Conservation (phyloP, 1,140 invertebrate species). For the Drosophila sucinea region DNA sequence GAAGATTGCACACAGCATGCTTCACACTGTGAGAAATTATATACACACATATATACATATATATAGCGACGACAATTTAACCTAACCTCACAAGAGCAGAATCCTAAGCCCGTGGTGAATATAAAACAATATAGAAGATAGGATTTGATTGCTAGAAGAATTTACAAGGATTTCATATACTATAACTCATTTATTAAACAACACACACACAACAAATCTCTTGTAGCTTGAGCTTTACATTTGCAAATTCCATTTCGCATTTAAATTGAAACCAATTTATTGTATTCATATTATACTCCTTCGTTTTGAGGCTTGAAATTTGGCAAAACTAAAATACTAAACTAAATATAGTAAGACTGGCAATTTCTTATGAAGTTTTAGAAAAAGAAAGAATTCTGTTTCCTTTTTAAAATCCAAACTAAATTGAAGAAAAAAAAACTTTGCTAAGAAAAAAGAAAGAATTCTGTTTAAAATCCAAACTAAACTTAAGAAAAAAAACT, state of each 20-base stretch:
- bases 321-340: no score
- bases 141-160: conserved; percentile 5
- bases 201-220: neutral
- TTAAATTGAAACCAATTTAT: neutral
- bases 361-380: no score
- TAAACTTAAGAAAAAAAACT: no score
- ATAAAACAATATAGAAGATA: neutral
- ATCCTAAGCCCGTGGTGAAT: neutral
- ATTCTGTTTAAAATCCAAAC: no score
- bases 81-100: neutral
- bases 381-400: no score
- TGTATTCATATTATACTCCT: no score
- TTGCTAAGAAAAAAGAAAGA: no score
- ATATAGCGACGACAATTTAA: conserved; percentile 16
- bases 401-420: no score
- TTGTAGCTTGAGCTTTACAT: neutral
- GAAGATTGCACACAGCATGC: conserved; percentile 39
- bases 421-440: no score
- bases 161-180: neutral
- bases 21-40: conserved; percentile 33
- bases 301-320: no score
- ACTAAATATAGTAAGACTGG: no score
- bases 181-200: neutral
- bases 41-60: conserved; percentile 42
- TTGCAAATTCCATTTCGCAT: neutral